A percentile compares a stretch with the other conserved stretches of the same genome.
Evolutionary conservation across 2,888 invertebrate species (phyloP).

Genomic region (Diachrysia chrysitis): DNA sequence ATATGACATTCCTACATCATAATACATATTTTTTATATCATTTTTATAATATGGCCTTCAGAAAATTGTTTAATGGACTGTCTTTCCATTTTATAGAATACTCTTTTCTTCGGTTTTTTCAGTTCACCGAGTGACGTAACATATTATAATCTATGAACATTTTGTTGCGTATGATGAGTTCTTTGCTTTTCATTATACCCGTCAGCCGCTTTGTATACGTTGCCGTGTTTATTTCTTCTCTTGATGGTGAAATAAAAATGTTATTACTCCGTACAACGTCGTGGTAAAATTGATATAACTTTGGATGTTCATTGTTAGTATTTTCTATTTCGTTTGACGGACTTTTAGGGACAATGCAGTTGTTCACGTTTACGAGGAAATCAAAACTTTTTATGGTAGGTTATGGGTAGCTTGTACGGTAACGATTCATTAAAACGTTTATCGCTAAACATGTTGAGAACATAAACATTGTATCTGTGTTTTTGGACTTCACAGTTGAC

Average conservation of each 20-base stretch:
- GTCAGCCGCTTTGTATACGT: conserved; percentile 55
- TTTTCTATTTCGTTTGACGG: conserved; percentile 68
- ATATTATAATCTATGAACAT: conserved; percentile 13
- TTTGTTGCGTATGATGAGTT: conserved; percentile 42
- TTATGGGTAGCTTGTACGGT: background rate
- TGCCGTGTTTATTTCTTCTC: conserved; percentile 65
- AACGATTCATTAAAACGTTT: background rate
- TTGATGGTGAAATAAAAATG: conserved; percentile 77
- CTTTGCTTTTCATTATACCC: conserved; percentile 62
- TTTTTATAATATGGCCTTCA: background rate
- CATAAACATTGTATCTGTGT: background rate
- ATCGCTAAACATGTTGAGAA: background rate
- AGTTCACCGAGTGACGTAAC: background rate
- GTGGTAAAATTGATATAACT: conserved; percentile 76
- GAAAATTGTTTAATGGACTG: background rate
- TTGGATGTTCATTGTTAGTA: conserved; percentile 69
- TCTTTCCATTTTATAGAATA: background rate
- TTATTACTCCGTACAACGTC: conserved; percentile 76
- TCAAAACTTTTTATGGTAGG: conserved; percentile 7
- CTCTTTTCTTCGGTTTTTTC: background rate
- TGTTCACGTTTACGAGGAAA: conserved; percentile 1
- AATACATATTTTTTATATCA: background rate
- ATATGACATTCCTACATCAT: background rate
- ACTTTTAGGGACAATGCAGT: conserved; percentile 48
- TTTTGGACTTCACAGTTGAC: background rate